Conservation (phyloP, 2,888 invertebrate species). For the Caradrina kadenii region DNA sequence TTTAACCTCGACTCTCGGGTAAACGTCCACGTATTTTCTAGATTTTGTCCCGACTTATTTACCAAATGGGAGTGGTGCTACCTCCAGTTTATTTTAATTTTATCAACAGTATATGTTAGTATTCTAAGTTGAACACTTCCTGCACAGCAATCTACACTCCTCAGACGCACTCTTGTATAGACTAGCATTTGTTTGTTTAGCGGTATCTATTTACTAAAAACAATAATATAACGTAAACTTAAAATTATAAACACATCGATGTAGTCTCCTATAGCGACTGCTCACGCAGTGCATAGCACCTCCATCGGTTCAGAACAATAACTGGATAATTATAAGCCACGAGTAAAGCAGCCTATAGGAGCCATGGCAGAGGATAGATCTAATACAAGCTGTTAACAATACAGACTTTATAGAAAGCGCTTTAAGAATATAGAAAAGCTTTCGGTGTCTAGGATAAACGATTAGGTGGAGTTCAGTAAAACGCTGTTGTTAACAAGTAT, state of each 20-base stretch:
- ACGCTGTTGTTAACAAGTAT: slow-evolving; percentile 42
- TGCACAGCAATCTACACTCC: slow-evolving; percentile 71
- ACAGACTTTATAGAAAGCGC: slow-evolving; percentile 54
- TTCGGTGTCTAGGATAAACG: slow-evolving; percentile 61
- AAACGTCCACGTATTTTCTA: slow-evolving; percentile 58
- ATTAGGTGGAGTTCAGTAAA: slow-evolving; percentile 48
- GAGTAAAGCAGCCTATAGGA: slow-evolving; percentile 42
- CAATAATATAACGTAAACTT: slow-evolving; percentile 32
- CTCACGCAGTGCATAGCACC: slow-evolving; percentile 26
- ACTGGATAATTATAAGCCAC: slow-evolving; percentile 35
- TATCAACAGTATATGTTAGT: slow-evolving; percentile 61
- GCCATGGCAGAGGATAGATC: slow-evolving; percentile 40
- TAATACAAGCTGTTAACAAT: slow-evolving; percentile 43
- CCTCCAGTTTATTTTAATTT: slow-evolving; percentile 66
- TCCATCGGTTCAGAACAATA: slow-evolving; percentile 38
- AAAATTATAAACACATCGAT: slow-evolving; percentile 32
- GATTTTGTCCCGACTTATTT: slow-evolving; percentile 52
- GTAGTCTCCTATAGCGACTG: slow-evolving; percentile 40
- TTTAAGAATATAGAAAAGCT: slow-evolving; percentile 59
- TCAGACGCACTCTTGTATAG: slow-evolving; percentile 66
- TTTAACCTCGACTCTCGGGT: slow-evolving; percentile 42
- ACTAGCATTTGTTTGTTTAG: slow-evolving; percentile 55
- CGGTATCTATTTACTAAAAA: slow-evolving; percentile 37
- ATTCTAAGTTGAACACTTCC: slow-evolving; percentile 61
- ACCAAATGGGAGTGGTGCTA: slow-evolving; percentile 58